Base-by-base conservation (phyloP, 2,113 vertebrate genomes). In the Ginglymostoma cirratum region DNA sequence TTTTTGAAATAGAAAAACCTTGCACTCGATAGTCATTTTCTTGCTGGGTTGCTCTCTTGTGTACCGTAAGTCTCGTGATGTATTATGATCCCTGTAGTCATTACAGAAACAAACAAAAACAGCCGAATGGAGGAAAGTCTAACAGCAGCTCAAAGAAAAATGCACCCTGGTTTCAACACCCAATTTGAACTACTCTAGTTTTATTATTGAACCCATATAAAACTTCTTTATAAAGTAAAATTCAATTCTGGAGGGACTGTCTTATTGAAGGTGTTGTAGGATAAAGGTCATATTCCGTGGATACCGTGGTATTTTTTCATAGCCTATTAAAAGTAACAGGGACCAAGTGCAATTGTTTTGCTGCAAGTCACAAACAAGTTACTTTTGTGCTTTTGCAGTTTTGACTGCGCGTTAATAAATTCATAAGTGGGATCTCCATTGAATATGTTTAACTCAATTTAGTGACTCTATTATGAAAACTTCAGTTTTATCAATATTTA, bases 1-100 rank as follows among this genome's bases (percentile, higher is more conserved):
- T 45, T 45, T 45, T 45, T 45, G 42, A 45, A 45, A 45, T 45
- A 45, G 42, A 45, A 45, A 45, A 45, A 45, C 0, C 42, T 45
- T 45, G 42, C 42, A 55, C 55, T 8, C 0, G 5, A 55, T 55
- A 55, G 55, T 55, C 4, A 7, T 55, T 55, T 38, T 83, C 1
- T 83, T 83, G n/a, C 78, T 83, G n/a, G 78, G 87, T 34, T 65
- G 55, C 52, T 65, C 23, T 87, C 87, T 90, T 90, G 87, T n/a
- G 52, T n/a, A 90, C 27, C 52, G 65, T 4, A 90, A 90, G n/a
- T 34, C n/a, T 14, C 55, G 61, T 90, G 87, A 90, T 90, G 27
- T 90, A 34, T 90, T 90, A 61, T 90, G 55, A 87, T n/a, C 14
- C 15, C 27, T 34, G 27, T 65, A 5, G 87, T 52, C 30, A 6